Evolutionary conservation across 2,797 vertebrate species (phyloP).

Genomic region (Dallia pectoralis): DNA sequence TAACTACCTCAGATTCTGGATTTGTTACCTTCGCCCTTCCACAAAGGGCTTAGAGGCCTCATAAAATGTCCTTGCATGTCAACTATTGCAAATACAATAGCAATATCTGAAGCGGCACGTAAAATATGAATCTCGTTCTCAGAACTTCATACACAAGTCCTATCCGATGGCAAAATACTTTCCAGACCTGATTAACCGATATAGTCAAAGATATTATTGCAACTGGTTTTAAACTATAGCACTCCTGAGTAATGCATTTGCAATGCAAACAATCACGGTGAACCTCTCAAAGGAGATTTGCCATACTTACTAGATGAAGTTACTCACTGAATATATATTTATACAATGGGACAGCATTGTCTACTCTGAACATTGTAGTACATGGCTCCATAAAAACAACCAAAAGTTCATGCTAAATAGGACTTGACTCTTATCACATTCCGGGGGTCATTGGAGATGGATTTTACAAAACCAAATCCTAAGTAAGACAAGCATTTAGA

Average conservation of each 20-base stretch:
- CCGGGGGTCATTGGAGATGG: background rate
- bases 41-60: background rate
- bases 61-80: background rate
- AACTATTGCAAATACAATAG: constrained; percentile 3
- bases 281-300: constrained; percentile 11
- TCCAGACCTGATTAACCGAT: background rate
- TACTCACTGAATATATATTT: constrained; percentile 23
- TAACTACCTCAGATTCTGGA: background rate
- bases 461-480: background rate
- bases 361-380: background rate
- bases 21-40: background rate
- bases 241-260: constrained; percentile 24
- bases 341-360: background rate
- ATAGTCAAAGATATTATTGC: constrained; percentile 12
- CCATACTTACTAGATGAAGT: constrained; percentile 21
- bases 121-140: background rate
- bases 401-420: background rate
- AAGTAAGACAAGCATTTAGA: background rate
- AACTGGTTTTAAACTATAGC: constrained; percentile 17
- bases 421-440: background rate
- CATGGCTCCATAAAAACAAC: background rate
- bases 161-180: constrained; percentile 7
- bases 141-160: background rate
- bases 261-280: constrained; percentile 17
- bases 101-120: background rate